These are phyloP conservation scores for Megalopta genalis DNA, from an alignment of 1,140 invertebrate genomes.

Conservation along the genomic window DNA sequence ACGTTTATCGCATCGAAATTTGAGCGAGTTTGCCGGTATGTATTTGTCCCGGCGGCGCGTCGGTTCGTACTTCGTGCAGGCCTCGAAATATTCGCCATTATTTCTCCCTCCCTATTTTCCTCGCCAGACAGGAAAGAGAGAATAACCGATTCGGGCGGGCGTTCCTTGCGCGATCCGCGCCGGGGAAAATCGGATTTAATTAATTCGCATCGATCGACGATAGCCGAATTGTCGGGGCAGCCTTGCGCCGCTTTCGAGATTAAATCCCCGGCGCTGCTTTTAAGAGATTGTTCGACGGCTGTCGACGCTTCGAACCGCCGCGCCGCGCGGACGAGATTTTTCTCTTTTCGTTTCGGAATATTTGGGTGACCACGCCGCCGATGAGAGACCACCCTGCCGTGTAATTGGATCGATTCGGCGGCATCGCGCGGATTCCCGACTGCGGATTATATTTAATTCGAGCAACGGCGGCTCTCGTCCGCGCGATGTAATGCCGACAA, in stretches of 20 bases:
- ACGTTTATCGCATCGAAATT: no score
- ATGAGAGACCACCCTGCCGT: background rate
- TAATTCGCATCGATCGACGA: slow-evolving; percentile 38
- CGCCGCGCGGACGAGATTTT: slow-evolving; percentile 14
- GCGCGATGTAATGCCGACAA: background rate
- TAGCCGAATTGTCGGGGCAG: background rate
- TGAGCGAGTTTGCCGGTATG: no score
- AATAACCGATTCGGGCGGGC: no score
- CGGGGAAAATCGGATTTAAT: slow-evolving; percentile 38
- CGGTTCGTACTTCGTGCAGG: no score
- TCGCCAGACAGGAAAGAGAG: background rate
- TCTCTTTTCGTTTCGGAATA: background rate
- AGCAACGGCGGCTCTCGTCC: background rate
- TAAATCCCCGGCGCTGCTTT: slow-evolving; percentile 24
- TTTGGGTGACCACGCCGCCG: no score
- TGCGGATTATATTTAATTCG: slow-evolving; percentile 19
- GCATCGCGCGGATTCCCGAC: background rate
- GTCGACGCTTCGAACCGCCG: slow-evolving; percentile 11
- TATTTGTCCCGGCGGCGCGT: no score
- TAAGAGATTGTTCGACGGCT: slow-evolving; percentile 24
- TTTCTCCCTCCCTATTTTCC: background rate
- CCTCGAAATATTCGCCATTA: background rate
- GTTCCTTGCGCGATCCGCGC: background rate
- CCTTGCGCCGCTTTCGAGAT: slow-evolving; percentile 12
- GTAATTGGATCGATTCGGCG: slow-evolving; percentile 12